phyloP scores from a whole-genome alignment of 2,888 invertebrate genomes.

The Drosophila stalkeri region DNA sequence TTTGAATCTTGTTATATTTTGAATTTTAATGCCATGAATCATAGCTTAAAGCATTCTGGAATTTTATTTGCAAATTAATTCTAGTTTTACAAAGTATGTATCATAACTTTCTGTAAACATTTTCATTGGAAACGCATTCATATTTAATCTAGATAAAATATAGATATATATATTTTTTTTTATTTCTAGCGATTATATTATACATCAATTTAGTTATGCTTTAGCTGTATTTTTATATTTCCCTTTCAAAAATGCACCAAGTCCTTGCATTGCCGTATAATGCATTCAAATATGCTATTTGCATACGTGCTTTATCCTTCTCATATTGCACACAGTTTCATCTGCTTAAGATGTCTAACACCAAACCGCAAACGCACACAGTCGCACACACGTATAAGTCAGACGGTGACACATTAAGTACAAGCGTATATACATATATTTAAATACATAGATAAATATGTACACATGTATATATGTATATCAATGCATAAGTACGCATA shows the following conservation, averaged over 20 bases:
- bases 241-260: background rate
- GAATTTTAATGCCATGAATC: too few species aligned
- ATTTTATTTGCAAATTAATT: too few species aligned
- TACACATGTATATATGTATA: background rate
- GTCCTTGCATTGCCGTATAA: background rate
- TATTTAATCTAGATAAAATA: too few species aligned
- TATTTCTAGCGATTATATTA: background rate
- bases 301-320: background rate
- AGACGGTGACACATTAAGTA: constrained; percentile 10
- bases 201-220: background rate
- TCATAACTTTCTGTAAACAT: too few species aligned
- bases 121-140: background rate
- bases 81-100: too few species aligned
- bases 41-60: too few species aligned
- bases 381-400: background rate
- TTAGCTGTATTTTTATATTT: background rate
- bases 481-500: constrained; percentile 1
- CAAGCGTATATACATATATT: background rate
- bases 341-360: constrained; percentile 53
- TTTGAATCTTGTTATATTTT: too few species aligned
- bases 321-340: constrained; percentile 8
- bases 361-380: constrained; percentile 24
- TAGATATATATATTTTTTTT: too few species aligned
- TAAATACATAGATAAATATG: background rate
- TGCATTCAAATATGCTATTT: constrained; percentile 3